Percentiles rank a stretch among this genome's conserved stretches.
Conservation (phyloP, 2,888 invertebrate species). For the Heteromyza rotundicornis region DNA sequence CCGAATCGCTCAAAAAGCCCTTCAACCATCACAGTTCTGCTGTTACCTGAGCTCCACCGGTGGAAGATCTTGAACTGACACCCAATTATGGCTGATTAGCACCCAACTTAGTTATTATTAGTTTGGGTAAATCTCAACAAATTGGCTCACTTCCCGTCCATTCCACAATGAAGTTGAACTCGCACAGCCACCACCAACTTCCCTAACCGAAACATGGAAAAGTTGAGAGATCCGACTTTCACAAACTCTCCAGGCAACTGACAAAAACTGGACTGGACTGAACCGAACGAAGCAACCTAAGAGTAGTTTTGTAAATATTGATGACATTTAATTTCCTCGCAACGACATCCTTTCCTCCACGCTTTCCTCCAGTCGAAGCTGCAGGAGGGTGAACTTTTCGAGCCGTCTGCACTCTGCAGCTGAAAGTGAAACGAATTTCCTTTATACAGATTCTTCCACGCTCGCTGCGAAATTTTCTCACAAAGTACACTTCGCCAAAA, state of each 20-base stretch:
- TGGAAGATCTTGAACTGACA: no score
- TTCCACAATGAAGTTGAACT: background rate
- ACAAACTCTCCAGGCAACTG: constrained; percentile 8
- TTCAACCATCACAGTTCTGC: no score
- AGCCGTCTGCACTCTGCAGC: background rate
- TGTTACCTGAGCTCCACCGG: no score
- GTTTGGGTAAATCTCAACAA: no score
- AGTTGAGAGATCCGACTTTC: background rate
- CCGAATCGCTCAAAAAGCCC: no score
- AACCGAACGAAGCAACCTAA: no score
- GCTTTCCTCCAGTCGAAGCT: background rate
- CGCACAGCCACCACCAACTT: background rate
- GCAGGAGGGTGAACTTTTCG: background rate
- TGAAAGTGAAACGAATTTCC: background rate
- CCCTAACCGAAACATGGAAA: background rate
- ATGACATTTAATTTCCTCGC: constrained; percentile 26
- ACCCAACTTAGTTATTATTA: no score
- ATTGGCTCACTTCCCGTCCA: background rate
- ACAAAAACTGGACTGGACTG: constrained; percentile 11
- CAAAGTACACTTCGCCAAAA: background rate
- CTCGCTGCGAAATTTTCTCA: background rate
- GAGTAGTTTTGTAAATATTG: constrained; percentile 13
- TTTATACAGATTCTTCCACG: background rate
- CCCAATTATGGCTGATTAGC: no score
- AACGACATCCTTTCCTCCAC: background rate